Evolutionary conservation across 2,888 invertebrate species (phyloP), one percentile per base, ranked within the genome.

Genomic region (Ophion ellenae): DNA sequence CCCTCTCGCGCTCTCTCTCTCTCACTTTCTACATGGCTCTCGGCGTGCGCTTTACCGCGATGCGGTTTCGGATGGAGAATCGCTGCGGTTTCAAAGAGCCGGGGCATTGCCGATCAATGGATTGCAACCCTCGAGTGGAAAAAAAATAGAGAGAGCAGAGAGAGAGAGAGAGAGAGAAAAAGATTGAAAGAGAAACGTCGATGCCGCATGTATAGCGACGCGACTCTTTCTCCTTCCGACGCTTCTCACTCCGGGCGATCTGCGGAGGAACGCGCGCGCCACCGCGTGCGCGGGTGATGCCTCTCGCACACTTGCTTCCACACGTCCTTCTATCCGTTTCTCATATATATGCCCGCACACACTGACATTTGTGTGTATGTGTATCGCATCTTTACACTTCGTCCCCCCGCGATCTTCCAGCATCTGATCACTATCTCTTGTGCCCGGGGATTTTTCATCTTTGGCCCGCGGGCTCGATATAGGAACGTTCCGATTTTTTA

Each of bases 41-140:
- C 57, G 77, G 81, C 81, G 85, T 81, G 79, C 59, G 69, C 77
- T 73, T 69, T 74, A 81, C 81, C 77, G 59, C 86, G 81, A 78
- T 86, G 87, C 83, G 87, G 87, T 87, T 83, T 85, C 47, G 82
- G 71, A 84, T 79, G 80, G 84, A 74, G 74, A 85, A 74, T 64
- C 69, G 59, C 71, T 87, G 86, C 82, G 87, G 84, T 87, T 86
- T 82, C 80, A 82, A 86, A 84, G 80, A 83, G 74, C 64, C 74
- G 61, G 76, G 80, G 66, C 87, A 82, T 73, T 74, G 76, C 86
- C 86, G 87, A 87, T 87, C 86, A 87, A 87, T 87, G 87, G 87
- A 87, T 87, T 76, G 84, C 74, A 78, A 81, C 80, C 84, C 86
- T 79, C 86, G 66, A 66, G 83, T 84, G 57, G 67, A 45, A 32